These are phyloP conservation scores for Heliconius hermathena DNA, from an alignment of 1,140 invertebrate genomes.

Conservation along the genomic window DNA sequence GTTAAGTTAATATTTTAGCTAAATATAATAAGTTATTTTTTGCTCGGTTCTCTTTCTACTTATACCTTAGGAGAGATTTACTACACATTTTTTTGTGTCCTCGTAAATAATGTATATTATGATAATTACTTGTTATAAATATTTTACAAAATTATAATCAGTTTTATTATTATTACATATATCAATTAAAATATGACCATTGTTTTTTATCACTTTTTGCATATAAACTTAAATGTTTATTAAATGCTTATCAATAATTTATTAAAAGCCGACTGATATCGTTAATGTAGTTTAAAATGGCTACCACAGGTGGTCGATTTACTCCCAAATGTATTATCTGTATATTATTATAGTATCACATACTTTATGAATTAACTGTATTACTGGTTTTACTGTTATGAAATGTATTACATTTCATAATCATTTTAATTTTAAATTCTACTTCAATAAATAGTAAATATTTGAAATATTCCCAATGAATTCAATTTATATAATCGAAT, in stretches of 20 bases:
- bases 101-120: no score
- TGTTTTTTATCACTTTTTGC: constrained; percentile 6
- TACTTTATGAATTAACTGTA: not conserved
- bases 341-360: not conserved
- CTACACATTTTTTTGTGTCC: no score
- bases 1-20: no score
- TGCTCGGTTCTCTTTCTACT: no score
- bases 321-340: not conserved
- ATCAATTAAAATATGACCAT: not conserved
- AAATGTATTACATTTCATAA: not conserved
- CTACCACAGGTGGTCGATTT: not conserved
- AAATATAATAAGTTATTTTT: no score
- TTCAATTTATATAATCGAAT: no score
- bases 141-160: no score
- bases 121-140: no score
- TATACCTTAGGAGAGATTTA: no score
- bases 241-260: constrained; percentile 9
- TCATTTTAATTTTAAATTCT: not conserved
- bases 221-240: not conserved
- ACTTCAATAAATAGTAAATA: not conserved
- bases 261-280: constrained; percentile 1
- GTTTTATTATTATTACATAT: not conserved
- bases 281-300: not conserved
- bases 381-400: not conserved
- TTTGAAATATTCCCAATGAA: no score